Conservation (phyloP, 2,888 invertebrate species). For the Ophonus ardosiacus region DNA sequence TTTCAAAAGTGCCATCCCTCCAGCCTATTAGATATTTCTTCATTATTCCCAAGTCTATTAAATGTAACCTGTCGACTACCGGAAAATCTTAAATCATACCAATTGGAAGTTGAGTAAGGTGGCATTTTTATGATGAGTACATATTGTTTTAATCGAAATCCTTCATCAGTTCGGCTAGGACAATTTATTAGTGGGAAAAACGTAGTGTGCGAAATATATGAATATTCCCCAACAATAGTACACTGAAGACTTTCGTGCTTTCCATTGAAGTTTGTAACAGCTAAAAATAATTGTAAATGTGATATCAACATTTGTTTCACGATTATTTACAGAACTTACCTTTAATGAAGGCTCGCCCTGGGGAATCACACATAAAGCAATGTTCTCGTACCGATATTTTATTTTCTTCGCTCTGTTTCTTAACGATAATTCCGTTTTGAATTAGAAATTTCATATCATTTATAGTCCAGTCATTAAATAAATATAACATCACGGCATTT, state of each 20-base stretch:
- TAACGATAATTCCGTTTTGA: no score
- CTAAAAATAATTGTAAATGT: background rate
- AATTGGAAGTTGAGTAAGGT: constrained; percentile 64
- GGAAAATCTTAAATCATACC: constrained; percentile 68
- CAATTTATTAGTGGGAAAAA: constrained; percentile 58
- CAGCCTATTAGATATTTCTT: constrained; percentile 9
- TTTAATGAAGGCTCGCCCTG: constrained; percentile 65
- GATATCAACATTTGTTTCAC: background rate
- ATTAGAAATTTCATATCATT: no score
- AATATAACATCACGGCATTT: no score
- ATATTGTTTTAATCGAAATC: constrained; percentile 65
- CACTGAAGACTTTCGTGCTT: constrained; percentile 65
- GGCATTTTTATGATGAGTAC: constrained; percentile 43
- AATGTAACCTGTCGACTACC: constrained; percentile 67
- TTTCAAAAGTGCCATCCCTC: constrained; percentile 62
- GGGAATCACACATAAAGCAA: constrained; percentile 66
- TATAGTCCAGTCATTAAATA: no score
- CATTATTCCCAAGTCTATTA: constrained; percentile 66
- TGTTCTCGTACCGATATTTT: no score
- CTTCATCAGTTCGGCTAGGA: constrained; percentile 64
- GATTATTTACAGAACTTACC: constrained; percentile 14
- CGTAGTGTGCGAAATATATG: constrained; percentile 63
- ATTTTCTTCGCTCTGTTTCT: no score
- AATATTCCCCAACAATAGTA: constrained; percentile 44
- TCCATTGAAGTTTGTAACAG: constrained; percentile 64